phyloP scores from a whole-genome alignment of 1,140 invertebrate species.

The Pinna nobilis region DNA sequence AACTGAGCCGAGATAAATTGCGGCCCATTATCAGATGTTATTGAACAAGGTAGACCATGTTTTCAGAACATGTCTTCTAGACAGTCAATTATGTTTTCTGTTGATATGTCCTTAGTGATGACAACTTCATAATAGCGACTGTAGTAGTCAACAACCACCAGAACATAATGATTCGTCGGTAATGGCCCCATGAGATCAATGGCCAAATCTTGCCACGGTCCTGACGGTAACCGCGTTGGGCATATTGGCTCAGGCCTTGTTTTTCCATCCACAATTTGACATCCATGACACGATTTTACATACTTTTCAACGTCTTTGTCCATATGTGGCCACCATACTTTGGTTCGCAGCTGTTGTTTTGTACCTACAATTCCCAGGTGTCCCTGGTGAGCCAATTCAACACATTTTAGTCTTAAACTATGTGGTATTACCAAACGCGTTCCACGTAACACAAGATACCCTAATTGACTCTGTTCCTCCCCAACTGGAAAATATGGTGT shows the following conservation, averaged over 20 bases:
- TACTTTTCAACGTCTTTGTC: no score
- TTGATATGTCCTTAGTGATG: slow-evolving; percentile 36
- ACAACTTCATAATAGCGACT: slow-evolving; percentile 43
- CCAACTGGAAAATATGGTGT: slow-evolving; percentile 20
- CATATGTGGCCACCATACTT: slow-evolving; percentile 51
- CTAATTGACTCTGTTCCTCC: slow-evolving; percentile 32
- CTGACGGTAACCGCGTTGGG: slow-evolving; percentile 29
- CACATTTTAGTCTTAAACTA: slow-evolving; percentile 7
- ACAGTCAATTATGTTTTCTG: slow-evolving; percentile 13
- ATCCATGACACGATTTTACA: slow-evolving; percentile 42
- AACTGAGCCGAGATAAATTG: slow-evolving; percentile 39
- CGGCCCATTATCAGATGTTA: slow-evolving; percentile 43
- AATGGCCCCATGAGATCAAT: slow-evolving; percentile 47
- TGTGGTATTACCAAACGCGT: slow-evolving; percentile 33
- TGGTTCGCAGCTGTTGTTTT: slow-evolving; percentile 38
- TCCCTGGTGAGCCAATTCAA: slow-evolving; percentile 38
- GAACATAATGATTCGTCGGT: slow-evolving; percentile 42
- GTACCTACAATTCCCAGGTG: slow-evolving; percentile 44
- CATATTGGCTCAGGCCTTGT: slow-evolving; percentile 37
- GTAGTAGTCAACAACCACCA: slow-evolving; percentile 46
- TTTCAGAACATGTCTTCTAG: slow-evolving; percentile 37
- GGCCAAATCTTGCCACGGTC: slow-evolving; percentile 48
- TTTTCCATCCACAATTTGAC: slow-evolving; percentile 39
- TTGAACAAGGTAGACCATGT: slow-evolving; percentile 38
- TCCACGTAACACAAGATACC: slow-evolving; percentile 39